Evolutionary conservation across 2,113 vertebrate species (phyloP).

Genomic region (Prunella fulvescens): DNA sequence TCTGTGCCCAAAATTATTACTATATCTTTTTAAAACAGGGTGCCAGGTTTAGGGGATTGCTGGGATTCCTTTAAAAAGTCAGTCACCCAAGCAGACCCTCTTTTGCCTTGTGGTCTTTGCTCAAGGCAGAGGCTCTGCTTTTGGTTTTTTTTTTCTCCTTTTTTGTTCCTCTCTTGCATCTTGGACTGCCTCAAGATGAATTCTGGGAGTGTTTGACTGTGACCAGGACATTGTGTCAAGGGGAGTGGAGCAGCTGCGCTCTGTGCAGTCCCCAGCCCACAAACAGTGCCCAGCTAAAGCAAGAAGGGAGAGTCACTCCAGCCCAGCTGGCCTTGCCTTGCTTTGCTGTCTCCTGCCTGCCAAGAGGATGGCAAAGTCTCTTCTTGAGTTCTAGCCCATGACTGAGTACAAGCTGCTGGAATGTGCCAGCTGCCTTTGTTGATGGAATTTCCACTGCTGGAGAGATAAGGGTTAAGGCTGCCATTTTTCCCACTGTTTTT

Average conservation of each 20-base stretch:
- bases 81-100: background rate
- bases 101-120: background rate
- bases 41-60: background rate
- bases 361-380: background rate
- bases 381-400: background rate
- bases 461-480: background rate
- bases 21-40: background rate
- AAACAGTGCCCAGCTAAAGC: background rate
- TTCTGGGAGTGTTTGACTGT: too few relatives aligned
- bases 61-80: background rate
- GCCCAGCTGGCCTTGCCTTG: too few relatives aligned
- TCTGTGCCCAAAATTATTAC: background rate
- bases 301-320: background rate
- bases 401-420: background rate
- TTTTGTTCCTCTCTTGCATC: too few relatives aligned
- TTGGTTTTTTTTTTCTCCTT: too few relatives aligned
- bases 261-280: background rate
- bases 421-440: background rate
- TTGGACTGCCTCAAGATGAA: too few relatives aligned
- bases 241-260: too few relatives aligned
- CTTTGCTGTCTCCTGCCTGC: background rate
- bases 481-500: background rate
- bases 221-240: too few relatives aligned
- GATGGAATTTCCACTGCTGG: background rate
- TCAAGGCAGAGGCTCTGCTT: background rate